Evolutionary conservation across 1,140 invertebrate species (phyloP).

Genomic region (Drosophila mauritiana): DNA sequence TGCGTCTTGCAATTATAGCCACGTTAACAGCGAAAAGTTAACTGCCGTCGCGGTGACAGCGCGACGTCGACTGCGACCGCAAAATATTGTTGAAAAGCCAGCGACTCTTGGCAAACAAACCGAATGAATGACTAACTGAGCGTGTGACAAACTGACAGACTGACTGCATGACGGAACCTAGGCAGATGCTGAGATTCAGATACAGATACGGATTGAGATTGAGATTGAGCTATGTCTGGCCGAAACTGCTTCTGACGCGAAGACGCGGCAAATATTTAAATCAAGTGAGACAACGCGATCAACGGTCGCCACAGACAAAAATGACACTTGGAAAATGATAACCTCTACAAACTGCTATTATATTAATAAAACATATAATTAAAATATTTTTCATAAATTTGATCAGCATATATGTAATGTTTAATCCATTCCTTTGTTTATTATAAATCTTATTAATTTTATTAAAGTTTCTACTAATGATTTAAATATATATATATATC

Average conservation of each 20-base stretch:
- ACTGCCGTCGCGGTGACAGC: constrained; percentile 47
- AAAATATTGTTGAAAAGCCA: constrained; percentile 14
- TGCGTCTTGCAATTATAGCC: constrained; percentile 69
- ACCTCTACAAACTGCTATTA: no score
- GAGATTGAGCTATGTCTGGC: constrained; percentile 21
- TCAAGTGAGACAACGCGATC: constrained; percentile 58
- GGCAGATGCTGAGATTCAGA: constrained; percentile 23
- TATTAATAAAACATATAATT: not conserved
- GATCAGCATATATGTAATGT: no score
- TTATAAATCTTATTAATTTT: no score
- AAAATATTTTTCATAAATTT: not conserved
- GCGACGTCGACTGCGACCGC: constrained; percentile 32
- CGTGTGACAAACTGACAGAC: constrained; percentile 18
- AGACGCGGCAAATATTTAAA: constrained; percentile 66
- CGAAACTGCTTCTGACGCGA: constrained; percentile 47
- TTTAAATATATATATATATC: no score
- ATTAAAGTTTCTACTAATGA: no score
- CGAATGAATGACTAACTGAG: constrained; percentile 31
- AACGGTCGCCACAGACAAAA: constrained; percentile 2
- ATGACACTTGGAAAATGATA: not conserved
- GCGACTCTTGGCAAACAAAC: constrained; percentile 44
- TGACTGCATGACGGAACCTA: constrained; percentile 31
- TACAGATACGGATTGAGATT: constrained; percentile 3
- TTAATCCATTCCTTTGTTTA: no score
- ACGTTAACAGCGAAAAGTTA: constrained; percentile 63